phyloP scores from a whole-genome alignment of 53 echinoderm and acorn worm species.

The Echinometra lucunter region DNA sequence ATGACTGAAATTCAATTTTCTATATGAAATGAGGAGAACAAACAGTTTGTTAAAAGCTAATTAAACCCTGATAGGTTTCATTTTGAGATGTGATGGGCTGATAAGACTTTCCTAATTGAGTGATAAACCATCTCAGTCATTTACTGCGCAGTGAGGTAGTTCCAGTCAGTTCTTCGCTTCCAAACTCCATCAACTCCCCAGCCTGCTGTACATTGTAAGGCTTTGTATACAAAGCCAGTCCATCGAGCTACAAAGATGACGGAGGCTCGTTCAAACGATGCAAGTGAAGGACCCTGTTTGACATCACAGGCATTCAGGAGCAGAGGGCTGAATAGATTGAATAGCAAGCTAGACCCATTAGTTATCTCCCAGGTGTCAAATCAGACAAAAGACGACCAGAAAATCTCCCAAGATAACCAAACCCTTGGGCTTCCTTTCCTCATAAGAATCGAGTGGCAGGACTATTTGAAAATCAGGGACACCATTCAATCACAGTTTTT shows the following conservation, averaged over 20 bases:
- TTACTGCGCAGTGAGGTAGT: neutral
- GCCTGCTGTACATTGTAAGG: slow-evolving; percentile 18
- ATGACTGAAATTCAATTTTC: neutral
- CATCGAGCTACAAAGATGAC: slow-evolving; percentile 7
- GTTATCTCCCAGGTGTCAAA: slow-evolving; percentile 73
- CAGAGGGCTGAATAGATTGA: slow-evolving; percentile 41
- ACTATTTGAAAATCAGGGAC: slow-evolving; percentile 71
- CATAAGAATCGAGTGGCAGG: slow-evolving; percentile 60
- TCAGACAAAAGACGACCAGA: slow-evolving; percentile 66
- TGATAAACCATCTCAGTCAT: neutral
- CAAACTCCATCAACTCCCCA: neutral
- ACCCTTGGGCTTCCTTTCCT: slow-evolving; percentile 35
- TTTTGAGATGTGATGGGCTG: neutral
- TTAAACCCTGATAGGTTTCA: slow-evolving; percentile 22
- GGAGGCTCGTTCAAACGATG: neutral
- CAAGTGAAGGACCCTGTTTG: slow-evolving; percentile 54
- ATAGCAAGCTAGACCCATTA: slow-evolving; percentile 65
- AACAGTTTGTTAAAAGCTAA: slow-evolving; percentile 14
- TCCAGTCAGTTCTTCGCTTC: neutral
- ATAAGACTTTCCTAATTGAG: neutral
- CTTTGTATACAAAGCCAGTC: slow-evolving; percentile 37
- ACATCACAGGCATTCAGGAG: slow-evolving; percentile 58
- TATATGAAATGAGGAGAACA: slow-evolving; percentile 17
- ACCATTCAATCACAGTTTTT: slow-evolving; percentile 45
- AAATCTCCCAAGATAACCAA: slow-evolving; percentile 65